Evolutionary conservation across 2,797 vertebrate species (phyloP).

Genomic region (Perodicticus potto): DNA sequence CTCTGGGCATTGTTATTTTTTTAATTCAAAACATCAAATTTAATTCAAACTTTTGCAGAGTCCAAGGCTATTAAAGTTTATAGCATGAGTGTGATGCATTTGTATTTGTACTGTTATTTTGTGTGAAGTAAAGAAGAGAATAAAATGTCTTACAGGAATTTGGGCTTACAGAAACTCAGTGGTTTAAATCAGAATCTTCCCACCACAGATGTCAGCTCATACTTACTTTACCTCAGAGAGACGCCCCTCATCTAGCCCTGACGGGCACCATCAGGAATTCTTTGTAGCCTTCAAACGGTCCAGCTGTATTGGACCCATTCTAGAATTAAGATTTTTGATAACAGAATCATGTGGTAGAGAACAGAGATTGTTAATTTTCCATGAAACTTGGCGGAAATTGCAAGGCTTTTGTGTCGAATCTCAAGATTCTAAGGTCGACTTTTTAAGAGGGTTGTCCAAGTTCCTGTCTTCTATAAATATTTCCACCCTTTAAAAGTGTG

Average conservation of each 20-base stretch:
- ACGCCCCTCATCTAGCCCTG: not conserved
- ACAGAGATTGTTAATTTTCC: slow-evolving; percentile 46
- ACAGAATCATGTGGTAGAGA: not conserved
- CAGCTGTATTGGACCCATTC: slow-evolving; percentile 47
- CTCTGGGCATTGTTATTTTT: slow-evolving; percentile 52
- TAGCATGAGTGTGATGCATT: slow-evolving; percentile 55
- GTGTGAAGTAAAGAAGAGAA: slow-evolving; percentile 36
- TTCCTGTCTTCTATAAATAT: not conserved
- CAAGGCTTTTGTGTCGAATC: not conserved
- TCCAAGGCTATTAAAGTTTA: slow-evolving; percentile 49
- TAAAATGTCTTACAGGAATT: slow-evolving; percentile 48
- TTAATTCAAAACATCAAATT: slow-evolving; percentile 65
- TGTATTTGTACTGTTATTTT: slow-evolving; percentile 60
- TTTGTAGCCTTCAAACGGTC: not conserved
- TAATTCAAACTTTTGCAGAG: slow-evolving; percentile 60
- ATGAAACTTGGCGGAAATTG: not conserved
- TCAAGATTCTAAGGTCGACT: slow-evolving; percentile 5
- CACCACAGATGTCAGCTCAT: not conserved
- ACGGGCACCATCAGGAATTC: slow-evolving; percentile 22
- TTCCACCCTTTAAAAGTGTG: not conserved
- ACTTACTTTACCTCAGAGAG: slow-evolving; percentile 13
- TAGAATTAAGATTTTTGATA: slow-evolving; percentile 64
- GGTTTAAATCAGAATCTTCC: not conserved
- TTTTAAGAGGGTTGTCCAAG: slow-evolving; percentile 17
- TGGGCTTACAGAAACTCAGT: fast-evolving